These are phyloP conservation scores for Pogonomyrmex barbatus DNA, from an alignment of 1,140 invertebrate species.

Conservation along the genomic window DNA sequence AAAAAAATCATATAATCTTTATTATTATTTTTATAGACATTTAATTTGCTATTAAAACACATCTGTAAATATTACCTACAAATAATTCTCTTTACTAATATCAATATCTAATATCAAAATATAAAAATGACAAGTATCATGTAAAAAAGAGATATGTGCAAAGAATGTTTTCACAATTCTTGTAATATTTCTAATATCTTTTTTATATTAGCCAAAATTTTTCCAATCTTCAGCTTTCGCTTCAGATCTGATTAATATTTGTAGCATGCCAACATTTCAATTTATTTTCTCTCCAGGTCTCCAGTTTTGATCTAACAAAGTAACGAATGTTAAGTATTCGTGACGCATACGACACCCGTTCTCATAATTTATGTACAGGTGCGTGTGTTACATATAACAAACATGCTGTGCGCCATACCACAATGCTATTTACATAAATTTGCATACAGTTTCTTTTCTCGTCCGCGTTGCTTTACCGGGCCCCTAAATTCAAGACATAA, in stretches of 20 bases:
- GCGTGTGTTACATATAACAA: conserved; percentile 64
- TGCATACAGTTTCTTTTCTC: conserved; percentile 66
- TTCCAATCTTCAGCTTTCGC: background rate
- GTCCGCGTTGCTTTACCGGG: conserved; percentile 35
- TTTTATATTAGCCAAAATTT: background rate
- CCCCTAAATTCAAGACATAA: conserved; percentile 39
- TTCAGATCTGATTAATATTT: conserved; percentile 16
- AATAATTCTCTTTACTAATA: conserved; percentile 2
- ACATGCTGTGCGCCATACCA: conserved; percentile 49
- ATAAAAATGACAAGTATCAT: background rate
- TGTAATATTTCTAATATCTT: background rate
- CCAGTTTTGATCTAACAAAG: conserved; percentile 31
- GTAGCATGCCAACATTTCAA: conserved; percentile 6
- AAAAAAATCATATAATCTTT: background rate
- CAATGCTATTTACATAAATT: conserved; percentile 66
- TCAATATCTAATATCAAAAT: background rate
- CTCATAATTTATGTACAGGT: conserved; percentile 65
- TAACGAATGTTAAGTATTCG: conserved; percentile 64
- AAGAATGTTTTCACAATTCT: background rate
- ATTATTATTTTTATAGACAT: background rate
- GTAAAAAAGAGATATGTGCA: background rate
- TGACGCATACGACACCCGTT: conserved; percentile 51
- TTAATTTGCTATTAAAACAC: background rate
- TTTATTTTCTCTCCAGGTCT: conserved; percentile 7
- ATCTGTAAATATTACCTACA: background rate